Evolutionary conservation across 2,888 invertebrate genomes (phyloP).

Genomic region (Torymus texanus): DNA sequence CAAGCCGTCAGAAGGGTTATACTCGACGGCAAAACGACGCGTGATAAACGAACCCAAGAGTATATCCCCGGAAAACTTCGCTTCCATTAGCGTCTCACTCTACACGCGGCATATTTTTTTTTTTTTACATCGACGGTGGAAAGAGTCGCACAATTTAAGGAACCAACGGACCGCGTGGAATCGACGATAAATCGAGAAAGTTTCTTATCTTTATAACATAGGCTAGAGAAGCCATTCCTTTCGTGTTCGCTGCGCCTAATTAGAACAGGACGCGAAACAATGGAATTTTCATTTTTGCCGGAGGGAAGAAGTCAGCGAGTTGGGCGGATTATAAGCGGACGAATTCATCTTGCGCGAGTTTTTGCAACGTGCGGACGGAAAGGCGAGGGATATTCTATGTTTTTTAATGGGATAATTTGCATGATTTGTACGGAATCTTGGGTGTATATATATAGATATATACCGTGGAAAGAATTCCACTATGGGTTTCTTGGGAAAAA

Average conservation of each 20-base stretch:
- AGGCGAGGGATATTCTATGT: conserved; percentile 7
- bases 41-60: conserved; percentile 24
- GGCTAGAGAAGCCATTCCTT: background rate
- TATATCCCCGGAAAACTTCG: background rate
- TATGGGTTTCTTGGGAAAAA: too few relatives aligned
- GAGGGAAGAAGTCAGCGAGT: background rate
- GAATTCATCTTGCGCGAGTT: conserved; percentile 14
- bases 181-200: conserved; percentile 59
- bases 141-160: conserved; percentile 52
- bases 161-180: conserved; percentile 57
- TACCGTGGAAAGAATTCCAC: too few relatives aligned
- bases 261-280: conserved; percentile 43
- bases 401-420: conserved; percentile 39
- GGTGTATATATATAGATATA: too few relatives aligned
- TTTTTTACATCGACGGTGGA: background rate
- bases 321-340: background rate
- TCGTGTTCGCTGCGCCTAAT: conserved; percentile 32
- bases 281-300: conserved; percentile 24
- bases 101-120: background rate
- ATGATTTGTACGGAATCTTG: conserved; percentile 4
- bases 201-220: conserved; percentile 47
- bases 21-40: background rate
- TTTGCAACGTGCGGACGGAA: background rate
- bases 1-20: background rate
- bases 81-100: conserved; percentile 3